Base-by-base conservation (phyloP, 2,113 vertebrate genomes). In the Psittacus erithacus region DNA sequence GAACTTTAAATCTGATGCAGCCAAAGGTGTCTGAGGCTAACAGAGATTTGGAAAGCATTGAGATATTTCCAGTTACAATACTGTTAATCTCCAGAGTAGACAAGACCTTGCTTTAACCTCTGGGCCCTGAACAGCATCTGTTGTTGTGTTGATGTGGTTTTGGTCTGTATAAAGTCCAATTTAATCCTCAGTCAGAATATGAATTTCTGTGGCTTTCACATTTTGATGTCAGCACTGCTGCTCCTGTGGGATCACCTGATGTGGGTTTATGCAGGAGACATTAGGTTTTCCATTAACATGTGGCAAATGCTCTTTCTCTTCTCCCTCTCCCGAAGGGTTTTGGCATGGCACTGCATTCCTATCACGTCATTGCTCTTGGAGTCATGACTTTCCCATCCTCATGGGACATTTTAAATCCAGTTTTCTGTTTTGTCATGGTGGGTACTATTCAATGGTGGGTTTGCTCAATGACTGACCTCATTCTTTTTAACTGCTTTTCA, bases 331-430 rank as follows among this genome's bases (percentile, higher is more conserved):
- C 29, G 8, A 43, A 38, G 23, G 60, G 39, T 89, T 94, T 63
- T 92, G 87, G 81, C 74, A 43, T 10, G 25, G 17, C n/a, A 29
- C 65, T 85, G 62, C 85, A 85, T 95, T 92, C 91, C 92, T 92
- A 1, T 71, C 50, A 59, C 82, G 46, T 78, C 60, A 59, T 6
- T 89, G 41, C 75, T 64, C 39, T 64, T 50, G 60, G 67, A 27
- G 79, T 95, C 33, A 15, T 68, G 79, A 68, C 27, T 93, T 80
- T 39, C 67, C 44, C 70, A 28, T 71, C 46, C 78, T 75, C 38
- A 14, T 38, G 75, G 50, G 88, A 46, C 43, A 75, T 59, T 49
- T 78, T 38, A 28, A 82, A 82, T 94, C 74, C 3, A 12, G 15
- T 8, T 93, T 78, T 81, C 47, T 3, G 4, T 53, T 76, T 92